Evolutionary conservation across 2,797 vertebrate genomes (phyloP), one percentile per base, ranked within the genome.

Genomic region (Hafferia zeledoni): DNA sequence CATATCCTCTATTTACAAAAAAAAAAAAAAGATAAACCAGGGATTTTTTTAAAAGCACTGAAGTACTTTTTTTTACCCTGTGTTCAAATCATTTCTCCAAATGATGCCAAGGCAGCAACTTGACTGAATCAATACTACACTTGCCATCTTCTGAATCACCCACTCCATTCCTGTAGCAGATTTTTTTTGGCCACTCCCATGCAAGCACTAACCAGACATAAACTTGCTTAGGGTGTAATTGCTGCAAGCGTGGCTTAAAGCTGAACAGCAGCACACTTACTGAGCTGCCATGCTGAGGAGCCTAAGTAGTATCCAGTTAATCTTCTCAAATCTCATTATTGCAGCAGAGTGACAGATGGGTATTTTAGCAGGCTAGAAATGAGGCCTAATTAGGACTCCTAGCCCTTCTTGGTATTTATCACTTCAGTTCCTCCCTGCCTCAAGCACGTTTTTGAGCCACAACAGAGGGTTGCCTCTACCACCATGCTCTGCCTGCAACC

Each of bases 281-380:
- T 53, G 83, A 83, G 77, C 84, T 95, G 87, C 90, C 89, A 24
- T 41, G 67, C 91, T 90, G 57, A 68, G 46, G 39, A 83, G 56
- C 72, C 81, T 89, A 68, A 90, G 74, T 3, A 80, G 78, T 20
- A 90, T 71, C 93, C 87, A 91, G 91, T 89, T 96, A 96, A 95
- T 96, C 94, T 96, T 77, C 75, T 72, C 84, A 93, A 93, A 90
- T 78, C 94, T 83, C 81, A 93, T 94, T 95, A 80, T 17, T 64
- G 78, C 75, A 64, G 60, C 84, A 68, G 41, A 93, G 86, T 95
- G 95, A 94, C 94, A 95, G 95, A 94, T 75, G 80, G 95, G 50
- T 77, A 31, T 90, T 96, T 91, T 87, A 96, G 49, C 69, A 83
- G 63, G 90, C 69, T 74, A 77, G 84, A 93, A 93, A 81, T 57